Evolutionary conservation across 2,888 invertebrate genomes (phyloP).

Genomic region (Liposcelis brunnea): DNA sequence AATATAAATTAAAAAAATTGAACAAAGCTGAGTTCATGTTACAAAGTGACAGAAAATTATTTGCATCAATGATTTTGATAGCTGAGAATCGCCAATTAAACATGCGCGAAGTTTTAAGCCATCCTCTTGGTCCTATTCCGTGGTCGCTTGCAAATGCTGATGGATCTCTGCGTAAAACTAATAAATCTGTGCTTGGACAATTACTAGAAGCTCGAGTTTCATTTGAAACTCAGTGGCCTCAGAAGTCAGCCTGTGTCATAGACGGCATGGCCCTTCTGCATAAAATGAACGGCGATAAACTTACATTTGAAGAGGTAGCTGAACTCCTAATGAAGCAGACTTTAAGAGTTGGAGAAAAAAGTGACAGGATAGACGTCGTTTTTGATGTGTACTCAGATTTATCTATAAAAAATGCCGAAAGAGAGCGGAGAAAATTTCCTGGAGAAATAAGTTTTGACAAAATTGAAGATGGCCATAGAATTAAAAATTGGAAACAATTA

Average conservation of each 20-base stretch:
- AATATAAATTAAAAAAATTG: too few relatives aligned
- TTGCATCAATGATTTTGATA: too few relatives aligned
- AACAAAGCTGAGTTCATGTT: too few relatives aligned
- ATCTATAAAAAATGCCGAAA: neutral
- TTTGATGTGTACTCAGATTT: neutral
- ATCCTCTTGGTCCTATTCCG: too few relatives aligned
- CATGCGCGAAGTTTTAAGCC: too few relatives aligned
- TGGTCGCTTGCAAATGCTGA: too few relatives aligned
- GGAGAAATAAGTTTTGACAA: too few relatives aligned
- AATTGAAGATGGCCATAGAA: too few relatives aligned
- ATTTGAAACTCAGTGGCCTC: neutral
- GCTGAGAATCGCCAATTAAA: too few relatives aligned
- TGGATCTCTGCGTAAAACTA: neutral
- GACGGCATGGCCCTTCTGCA: neutral
- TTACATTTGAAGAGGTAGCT: neutral
- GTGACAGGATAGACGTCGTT: neutral
- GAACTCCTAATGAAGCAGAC: neutral
- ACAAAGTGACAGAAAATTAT: too few relatives aligned
- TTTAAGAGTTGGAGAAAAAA: neutral
- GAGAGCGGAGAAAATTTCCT: neutral
- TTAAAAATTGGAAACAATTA: too few relatives aligned
- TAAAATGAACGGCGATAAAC: neutral
- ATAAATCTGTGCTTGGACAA: neutral
- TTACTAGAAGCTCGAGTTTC: neutral
- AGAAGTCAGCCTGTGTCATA: neutral